Base-by-base conservation (phyloP, 2,888 invertebrate species). In the Thumatha senex region DNA sequence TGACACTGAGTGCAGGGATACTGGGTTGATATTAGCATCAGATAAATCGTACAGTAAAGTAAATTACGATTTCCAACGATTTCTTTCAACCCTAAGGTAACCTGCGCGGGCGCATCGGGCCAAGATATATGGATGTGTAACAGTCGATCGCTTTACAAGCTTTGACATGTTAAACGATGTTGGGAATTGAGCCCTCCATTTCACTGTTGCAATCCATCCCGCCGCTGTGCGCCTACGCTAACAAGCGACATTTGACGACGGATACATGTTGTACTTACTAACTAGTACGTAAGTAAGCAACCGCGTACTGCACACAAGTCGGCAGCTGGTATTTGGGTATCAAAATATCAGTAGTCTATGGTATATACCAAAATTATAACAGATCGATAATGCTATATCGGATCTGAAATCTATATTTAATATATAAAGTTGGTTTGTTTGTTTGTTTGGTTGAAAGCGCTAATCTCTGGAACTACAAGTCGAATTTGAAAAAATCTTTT, bases 81-180 rank as follows among this genome's bases (percentile, higher is more conserved):
- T n/a, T n/a, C n/a, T n/a, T 31, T 24, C 39, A 62, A n/a, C 66
- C 67, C 56, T 68, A 38, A 11, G 29, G 40, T 14, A 8, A 35
- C 5, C 39, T 35, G 46, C 51, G 54, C 43, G 13, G 8, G 54
- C 42, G 55, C 51, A 54, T 41, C 36, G 42, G 40, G 15, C 34
- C 41, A 41, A 64, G 54, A 64, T 56, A 40, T 54, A 64, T 61
- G 48, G 56, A 42, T 53, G 40, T 50, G 41, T 49, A 52, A 39
- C 46, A 40, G 33, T 36, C 47, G 55, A 64, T 60, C 45, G 55
- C 51, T 65, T 58, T 58, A 66, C 57, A 62, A 62, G 50, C 52
- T 53, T 58, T 50, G 70, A 69, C 66, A 66, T 48, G 57, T 58
- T 69, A 54, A 66, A 66, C 56, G 59, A 57, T 51, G 51, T 38